A percentile compares a stretch with the other conserved stretches of the same genome.
These are phyloP conservation scores for Chlorocebus sabaeus DNA, from an alignment of 2,113 vertebrate species.

Conservation along the genomic window DNA sequence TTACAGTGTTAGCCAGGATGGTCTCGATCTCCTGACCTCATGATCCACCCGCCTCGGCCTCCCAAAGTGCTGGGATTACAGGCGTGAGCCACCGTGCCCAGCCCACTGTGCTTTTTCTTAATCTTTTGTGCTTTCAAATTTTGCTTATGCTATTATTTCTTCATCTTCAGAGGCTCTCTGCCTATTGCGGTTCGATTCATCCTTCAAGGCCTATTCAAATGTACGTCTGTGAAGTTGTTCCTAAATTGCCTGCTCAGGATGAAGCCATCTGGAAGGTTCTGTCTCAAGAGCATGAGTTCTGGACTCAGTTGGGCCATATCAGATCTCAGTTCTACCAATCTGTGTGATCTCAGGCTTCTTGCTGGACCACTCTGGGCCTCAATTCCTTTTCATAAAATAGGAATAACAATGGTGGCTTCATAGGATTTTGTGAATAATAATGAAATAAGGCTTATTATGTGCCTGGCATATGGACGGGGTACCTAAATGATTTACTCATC, in stretches of 20 bases:
- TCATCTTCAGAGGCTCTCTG: background rate
- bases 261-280: background rate
- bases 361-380: background rate
- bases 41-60: too few species aligned
- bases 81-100: fast-evolving
- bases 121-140: background rate
- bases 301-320: background rate
- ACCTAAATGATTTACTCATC: background rate
- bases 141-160: background rate
- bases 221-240: background rate
- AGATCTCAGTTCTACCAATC: background rate
- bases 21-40: too few species aligned
- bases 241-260: background rate
- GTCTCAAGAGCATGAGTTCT: background rate
- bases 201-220: background rate
- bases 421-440: background rate
- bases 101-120: background rate
- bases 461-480: background rate
- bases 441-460: background rate
- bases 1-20: too few species aligned
- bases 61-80: too few species aligned
- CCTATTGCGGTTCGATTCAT: background rate
- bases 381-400: background rate
- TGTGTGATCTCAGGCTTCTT: background rate
- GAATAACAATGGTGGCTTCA: background rate